Percentiles rank a stretch among this genome's conserved stretches.
These are phyloP conservation scores for Bubo bubo DNA, from an alignment of 2,113 vertebrate genomes.

Conservation along the genomic window DNA sequence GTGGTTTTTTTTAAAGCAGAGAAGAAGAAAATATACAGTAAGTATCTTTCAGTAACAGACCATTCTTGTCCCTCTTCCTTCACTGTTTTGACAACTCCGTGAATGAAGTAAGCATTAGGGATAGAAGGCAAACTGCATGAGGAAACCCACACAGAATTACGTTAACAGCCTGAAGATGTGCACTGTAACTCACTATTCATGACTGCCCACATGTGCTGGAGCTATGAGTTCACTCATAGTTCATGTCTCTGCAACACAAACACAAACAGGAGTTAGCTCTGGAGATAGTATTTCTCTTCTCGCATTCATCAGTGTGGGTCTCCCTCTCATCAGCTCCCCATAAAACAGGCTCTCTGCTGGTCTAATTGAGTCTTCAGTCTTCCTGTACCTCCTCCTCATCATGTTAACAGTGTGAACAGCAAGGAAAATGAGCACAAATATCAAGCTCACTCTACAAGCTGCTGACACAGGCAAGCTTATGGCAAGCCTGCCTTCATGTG, in stretches of 20 bases:
- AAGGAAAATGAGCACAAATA: neutral
- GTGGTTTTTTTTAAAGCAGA: neutral
- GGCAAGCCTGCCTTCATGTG: neutral
- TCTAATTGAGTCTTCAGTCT: neutral
- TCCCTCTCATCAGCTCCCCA: neutral
- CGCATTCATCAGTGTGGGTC: neutral
- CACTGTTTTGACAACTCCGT: neutral
- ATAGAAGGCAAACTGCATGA: neutral
- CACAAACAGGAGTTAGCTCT: fast-evolving
- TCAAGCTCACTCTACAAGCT: neutral
- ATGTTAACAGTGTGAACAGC: neutral
- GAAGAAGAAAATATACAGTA: neutral
- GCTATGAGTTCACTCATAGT: neutral
- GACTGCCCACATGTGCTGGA: neutral
- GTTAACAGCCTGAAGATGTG: neutral
- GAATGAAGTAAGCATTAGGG: neutral
- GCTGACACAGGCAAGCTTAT: neutral
- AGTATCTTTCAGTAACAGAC: neutral
- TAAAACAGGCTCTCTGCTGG: neutral
- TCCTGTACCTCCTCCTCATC: neutral
- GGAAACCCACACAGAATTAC: neutral
- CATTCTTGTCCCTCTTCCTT: neutral
- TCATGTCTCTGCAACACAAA: neutral
- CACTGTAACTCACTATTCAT: neutral
- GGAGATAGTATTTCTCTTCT: neutral